Conservation (phyloP, 2,113 vertebrate genomes). For the Silurus asotus region DNA sequence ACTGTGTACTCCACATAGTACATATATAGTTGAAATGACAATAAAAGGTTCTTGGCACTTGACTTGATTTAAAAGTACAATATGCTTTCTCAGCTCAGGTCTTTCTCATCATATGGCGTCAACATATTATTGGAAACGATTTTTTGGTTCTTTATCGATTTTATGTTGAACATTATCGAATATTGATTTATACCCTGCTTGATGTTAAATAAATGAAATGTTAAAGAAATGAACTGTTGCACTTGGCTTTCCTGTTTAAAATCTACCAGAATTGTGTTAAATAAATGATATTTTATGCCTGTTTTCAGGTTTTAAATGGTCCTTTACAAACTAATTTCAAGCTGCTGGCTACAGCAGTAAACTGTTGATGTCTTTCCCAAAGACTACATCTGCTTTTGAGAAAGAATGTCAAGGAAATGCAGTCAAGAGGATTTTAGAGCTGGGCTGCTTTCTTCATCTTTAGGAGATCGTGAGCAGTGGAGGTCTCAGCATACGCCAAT, state of each 20-base stretch:
- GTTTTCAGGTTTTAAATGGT: constrained; percentile 17
- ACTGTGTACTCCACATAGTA: no score
- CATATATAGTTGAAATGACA: no score
- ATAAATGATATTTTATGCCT: not conserved
- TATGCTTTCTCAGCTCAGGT: no score
- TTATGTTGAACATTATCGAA: no score
- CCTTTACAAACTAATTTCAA: not conserved
- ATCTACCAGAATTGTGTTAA: not conserved
- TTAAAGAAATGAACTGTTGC: not conserved
- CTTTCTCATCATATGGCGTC: no score
- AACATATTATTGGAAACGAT: no score
- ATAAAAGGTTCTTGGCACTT: no score
- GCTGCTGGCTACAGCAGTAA: not conserved
- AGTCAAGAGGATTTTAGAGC: not conserved
- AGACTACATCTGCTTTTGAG: constrained; percentile 1
- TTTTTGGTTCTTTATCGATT: no score
- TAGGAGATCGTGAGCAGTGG: not conserved
- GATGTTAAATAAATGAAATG: not conserved
- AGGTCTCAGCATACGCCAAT: not conserved
- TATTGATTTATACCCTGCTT: not conserved
- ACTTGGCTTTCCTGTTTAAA: not conserved
- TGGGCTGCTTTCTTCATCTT: not conserved
- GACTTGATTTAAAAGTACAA: no score
- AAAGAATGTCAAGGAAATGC: not conserved
- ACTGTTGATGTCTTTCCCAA: constrained; percentile 21